A percentile compares a stretch with the other conserved stretches of the same genome.
phyloP scores from a whole-genome alignment of 2,113 vertebrate species.

The Corythornis cristatus region DNA sequence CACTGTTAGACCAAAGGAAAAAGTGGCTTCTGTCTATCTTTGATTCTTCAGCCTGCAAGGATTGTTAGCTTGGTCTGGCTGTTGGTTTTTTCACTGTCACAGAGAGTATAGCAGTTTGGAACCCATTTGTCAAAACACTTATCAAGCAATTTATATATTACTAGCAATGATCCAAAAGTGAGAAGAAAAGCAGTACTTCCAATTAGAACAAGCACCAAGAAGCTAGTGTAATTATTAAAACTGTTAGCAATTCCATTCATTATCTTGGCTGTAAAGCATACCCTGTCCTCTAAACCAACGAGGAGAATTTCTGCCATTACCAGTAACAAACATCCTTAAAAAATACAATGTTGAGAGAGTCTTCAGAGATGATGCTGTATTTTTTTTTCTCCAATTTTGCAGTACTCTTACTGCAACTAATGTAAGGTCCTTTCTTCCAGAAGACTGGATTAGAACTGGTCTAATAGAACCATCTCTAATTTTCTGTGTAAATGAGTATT shows the following conservation, averaged over 20 bases:
- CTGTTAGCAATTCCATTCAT: neutral
- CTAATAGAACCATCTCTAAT: neutral
- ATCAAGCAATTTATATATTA: neutral
- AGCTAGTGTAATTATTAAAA: neutral
- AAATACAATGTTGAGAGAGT: neutral
- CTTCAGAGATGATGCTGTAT: neutral
- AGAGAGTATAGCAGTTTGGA: neutral
- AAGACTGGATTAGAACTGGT: neutral
- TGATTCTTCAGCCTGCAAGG: neutral
- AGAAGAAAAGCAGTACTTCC: neutral
- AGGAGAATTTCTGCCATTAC: neutral
- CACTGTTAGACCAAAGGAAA: neutral
- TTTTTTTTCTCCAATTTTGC: neutral
- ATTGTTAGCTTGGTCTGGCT: neutral
- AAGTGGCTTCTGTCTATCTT: neutral
- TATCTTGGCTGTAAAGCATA: neutral
- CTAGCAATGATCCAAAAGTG: neutral
- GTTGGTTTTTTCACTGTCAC: no score
- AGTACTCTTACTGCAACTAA: neutral
- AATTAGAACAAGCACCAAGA: neutral
- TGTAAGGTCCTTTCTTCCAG: neutral
- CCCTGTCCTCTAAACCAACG: neutral
- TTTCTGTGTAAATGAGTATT: neutral
- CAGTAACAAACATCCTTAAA: neutral
- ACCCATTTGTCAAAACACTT: neutral